phyloP scores from a whole-genome alignment of 2,113 vertebrate species.

The Anser cygnoides region DNA sequence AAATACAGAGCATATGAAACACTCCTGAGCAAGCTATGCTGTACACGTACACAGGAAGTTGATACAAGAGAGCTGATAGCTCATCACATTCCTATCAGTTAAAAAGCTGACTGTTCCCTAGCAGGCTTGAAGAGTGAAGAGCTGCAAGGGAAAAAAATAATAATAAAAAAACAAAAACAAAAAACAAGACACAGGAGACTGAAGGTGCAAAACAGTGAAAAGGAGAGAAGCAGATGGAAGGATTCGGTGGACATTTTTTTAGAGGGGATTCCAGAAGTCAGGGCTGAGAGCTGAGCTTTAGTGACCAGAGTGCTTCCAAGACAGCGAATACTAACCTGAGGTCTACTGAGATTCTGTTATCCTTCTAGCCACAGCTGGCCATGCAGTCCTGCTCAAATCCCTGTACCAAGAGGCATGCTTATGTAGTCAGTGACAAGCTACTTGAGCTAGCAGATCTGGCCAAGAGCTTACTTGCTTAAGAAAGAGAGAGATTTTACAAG shows the following conservation, averaged over 20 bases:
- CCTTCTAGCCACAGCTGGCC: background rate
- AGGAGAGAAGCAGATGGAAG: background rate
- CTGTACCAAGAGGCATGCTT: background rate
- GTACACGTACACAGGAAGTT: background rate
- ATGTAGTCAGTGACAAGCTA: background rate
- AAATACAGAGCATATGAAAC: background rate
- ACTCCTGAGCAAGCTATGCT: rapidly evolving
- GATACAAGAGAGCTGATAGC: background rate
- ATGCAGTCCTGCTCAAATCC: background rate
- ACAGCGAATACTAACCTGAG: background rate
- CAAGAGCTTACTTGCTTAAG: background rate
- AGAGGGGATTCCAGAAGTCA: background rate
- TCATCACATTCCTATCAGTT: background rate
- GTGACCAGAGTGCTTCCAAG: background rate
- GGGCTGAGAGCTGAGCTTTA: background rate
- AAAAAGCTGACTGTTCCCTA: background rate
- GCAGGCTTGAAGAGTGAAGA: background rate
- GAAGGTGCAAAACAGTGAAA: background rate
- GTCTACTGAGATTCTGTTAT: background rate
- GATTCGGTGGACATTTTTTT: background rate
- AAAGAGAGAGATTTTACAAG: background rate
- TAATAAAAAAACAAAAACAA: too few relatives aligned
- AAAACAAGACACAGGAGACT: background rate
- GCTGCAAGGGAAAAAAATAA: background rate
- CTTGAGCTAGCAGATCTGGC: background rate